These are phyloP conservation scores for Pharmacophagus antenor DNA, from an alignment of 2,888 invertebrate species.

Conservation along the genomic window DNA sequence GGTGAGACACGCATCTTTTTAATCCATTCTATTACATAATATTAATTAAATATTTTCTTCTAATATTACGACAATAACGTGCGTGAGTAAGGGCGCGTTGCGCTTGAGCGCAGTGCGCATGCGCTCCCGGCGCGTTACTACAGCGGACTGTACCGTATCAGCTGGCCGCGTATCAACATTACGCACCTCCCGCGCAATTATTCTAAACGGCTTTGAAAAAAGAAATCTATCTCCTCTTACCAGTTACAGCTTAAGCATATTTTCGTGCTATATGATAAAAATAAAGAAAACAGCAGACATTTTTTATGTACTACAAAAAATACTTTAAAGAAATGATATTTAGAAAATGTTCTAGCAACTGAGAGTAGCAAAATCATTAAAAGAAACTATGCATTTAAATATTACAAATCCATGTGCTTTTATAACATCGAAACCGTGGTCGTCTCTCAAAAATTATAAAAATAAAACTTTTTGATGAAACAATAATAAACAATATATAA, in stretches of 20 bases:
- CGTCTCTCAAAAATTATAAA: too few relatives aligned
- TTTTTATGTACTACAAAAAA: not conserved
- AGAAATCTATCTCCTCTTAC: constrained; percentile 75
- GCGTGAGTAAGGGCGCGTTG: constrained; percentile 43
- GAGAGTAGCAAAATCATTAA: too few relatives aligned
- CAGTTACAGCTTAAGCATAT: constrained; percentile 57
- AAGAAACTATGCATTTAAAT: not conserved
- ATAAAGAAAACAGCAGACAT: not conserved
- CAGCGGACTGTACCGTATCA: constrained; percentile 74
- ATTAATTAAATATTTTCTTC: constrained; percentile 23
- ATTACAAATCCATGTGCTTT: not conserved
- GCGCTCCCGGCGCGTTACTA: constrained; percentile 71
- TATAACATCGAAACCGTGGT: too few relatives aligned
- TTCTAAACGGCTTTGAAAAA: constrained; percentile 67
- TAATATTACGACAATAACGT: constrained; percentile 36
- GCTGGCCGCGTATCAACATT: constrained; percentile 79
- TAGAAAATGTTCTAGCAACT: too few relatives aligned
- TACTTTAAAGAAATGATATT: not conserved
- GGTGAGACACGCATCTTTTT: constrained; percentile 41
- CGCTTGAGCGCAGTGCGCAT: constrained; percentile 47
- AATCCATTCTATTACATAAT: constrained; percentile 30
- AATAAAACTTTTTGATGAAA: too few relatives aligned
- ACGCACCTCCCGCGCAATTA: constrained; percentile 68
- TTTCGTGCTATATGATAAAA: constrained; percentile 35
- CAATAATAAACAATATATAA: too few relatives aligned